Conservation (phyloP, 2,888 invertebrate species). For the Acrobasis repandana region DNA sequence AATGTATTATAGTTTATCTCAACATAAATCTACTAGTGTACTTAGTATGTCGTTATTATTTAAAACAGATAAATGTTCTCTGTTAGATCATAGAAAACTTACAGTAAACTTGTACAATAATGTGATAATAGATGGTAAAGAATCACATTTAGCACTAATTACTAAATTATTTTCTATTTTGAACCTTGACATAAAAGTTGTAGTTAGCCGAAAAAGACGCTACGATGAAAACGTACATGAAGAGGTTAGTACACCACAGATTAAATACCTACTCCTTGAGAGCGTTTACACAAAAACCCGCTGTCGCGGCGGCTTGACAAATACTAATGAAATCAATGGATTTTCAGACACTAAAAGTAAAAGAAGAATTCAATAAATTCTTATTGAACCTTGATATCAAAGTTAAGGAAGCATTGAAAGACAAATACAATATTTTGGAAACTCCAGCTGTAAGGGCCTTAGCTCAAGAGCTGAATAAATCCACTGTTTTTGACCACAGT, state of each 20-base stretch:
- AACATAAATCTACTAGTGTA: no score
- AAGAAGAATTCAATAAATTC: constrained; percentile 48
- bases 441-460: constrained; percentile 52
- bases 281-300: no score
- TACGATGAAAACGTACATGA: constrained; percentile 37
- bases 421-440: constrained; percentile 53
- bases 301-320: no score
- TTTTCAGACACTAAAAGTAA: constrained; percentile 54
- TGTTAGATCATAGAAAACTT: constrained; percentile 58
- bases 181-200: constrained; percentile 32
- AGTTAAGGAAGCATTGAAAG: constrained; percentile 36
- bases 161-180: constrained; percentile 57
- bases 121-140: constrained; percentile 39
- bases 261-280: constrained; percentile 18
- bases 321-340: no score
- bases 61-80: constrained; percentile 34
- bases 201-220: constrained; percentile 48
- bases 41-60: constrained; percentile 38
- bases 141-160: constrained; percentile 39
- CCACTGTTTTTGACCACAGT: constrained; percentile 50
- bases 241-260: constrained; percentile 49
- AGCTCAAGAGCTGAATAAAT: constrained; percentile 56
- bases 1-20: no score
- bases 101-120: constrained; percentile 50
- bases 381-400: constrained; percentile 40